phyloP scores from a whole-genome alignment of 2,113 vertebrate species.

The Gallinago jamesoni region DNA sequence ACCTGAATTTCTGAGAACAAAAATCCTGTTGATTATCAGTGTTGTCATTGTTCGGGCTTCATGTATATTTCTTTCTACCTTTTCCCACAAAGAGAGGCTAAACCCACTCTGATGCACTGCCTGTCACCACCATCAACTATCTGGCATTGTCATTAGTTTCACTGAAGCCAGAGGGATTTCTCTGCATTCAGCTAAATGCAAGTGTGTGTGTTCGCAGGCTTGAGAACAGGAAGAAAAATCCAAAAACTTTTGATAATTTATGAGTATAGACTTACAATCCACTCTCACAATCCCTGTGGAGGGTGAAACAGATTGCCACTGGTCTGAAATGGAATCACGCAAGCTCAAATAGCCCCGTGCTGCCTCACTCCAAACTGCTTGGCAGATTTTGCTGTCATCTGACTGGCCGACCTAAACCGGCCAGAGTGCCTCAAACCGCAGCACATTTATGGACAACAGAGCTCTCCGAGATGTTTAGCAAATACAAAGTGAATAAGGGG shows the following conservation, averaged over 20 bases:
- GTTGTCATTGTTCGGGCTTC: not conserved
- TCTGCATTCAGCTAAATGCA: not conserved
- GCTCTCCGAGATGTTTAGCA: not conserved
- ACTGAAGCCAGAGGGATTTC: slow-evolving; percentile 9
- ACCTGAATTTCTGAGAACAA: not conserved
- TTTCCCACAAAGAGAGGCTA: slow-evolving; percentile 26
- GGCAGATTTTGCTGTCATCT: not conserved
- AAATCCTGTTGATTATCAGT: not conserved
- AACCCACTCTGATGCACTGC: not conserved
- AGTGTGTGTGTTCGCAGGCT: not conserved
- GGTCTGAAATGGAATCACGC: not conserved
- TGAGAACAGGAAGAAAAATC: not conserved
- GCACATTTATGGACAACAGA: not conserved
- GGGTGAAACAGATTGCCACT: not conserved
- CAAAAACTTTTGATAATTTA: not conserved
- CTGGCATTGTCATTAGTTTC: not conserved
- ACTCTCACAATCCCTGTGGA: not conserved
- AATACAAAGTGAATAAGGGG: not conserved
- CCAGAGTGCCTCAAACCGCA: not conserved
- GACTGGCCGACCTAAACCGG: not conserved
- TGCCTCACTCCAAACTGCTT: not conserved
- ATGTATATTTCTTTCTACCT: slow-evolving; percentile 7
- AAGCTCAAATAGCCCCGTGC: not conserved
- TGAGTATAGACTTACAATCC: not conserved
- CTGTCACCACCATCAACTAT: not conserved